Evolutionary conservation across 2,888 invertebrate species (phyloP).

Genomic region (Netelia melanura): DNA sequence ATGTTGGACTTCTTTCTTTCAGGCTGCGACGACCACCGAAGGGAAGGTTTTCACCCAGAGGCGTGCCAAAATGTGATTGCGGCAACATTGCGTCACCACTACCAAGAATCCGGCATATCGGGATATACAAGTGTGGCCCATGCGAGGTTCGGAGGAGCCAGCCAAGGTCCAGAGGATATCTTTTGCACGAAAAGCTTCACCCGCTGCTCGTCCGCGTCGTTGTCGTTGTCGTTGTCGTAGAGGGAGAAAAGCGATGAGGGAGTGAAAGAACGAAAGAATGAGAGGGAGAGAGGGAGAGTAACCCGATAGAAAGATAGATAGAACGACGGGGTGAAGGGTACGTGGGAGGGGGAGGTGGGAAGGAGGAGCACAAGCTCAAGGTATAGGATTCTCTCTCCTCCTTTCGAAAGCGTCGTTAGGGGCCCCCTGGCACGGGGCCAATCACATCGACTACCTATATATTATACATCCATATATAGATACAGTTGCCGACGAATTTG

Average conservation of each 20-base stretch:
- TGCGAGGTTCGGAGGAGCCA: conserved; percentile 16
- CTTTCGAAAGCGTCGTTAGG: conserved; percentile 84
- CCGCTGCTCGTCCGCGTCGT: conserved; percentile 63
- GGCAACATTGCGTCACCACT: conserved; percentile 83
- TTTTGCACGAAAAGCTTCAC: conserved; percentile 75
- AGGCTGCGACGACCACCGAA: conserved; percentile 24
- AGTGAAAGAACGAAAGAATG: conserved; percentile 54
- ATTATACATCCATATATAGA: conserved; percentile 73
- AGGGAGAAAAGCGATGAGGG: conserved; percentile 5
- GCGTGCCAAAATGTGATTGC: conserved; percentile 83
- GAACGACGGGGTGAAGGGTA: conserved; percentile 29
- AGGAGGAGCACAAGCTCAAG: conserved; percentile 71
- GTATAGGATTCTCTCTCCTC: conserved; percentile 81
- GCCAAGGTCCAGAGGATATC: conserved; percentile 78
- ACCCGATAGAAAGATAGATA: conserved; percentile 58
- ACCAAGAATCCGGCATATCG: conserved; percentile 60
- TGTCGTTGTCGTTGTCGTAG: conserved; percentile 58
- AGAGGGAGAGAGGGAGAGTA: conserved; percentile 63
- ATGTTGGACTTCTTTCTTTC: conserved; percentile 32
- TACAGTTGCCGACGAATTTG: conserved; percentile 30
- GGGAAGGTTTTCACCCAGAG: conserved; percentile 70
- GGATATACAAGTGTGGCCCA: conserved; percentile 14
- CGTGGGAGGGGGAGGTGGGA: conserved; percentile 50
- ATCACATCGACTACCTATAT: conserved; percentile 83
- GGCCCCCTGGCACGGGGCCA: conserved; percentile 82